Evolutionary conservation across 2,797 vertebrate genomes (phyloP).

Genomic region (Babyrousa celebensis): DNA sequence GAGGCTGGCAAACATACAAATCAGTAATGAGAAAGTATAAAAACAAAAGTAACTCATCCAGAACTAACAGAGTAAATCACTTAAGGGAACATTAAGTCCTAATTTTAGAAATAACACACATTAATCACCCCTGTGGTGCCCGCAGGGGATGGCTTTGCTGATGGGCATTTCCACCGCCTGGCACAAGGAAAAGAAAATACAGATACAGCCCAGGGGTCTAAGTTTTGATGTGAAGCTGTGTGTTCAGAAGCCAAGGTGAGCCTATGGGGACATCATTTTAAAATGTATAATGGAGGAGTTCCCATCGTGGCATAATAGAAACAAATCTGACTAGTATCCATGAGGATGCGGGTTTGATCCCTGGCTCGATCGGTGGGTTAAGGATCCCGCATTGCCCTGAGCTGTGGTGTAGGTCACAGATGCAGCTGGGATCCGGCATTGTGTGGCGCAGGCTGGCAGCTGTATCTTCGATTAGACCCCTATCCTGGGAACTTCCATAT

Average conservation of each 20-base stretch:
- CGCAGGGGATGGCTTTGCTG: neutral
- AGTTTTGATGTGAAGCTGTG: neutral
- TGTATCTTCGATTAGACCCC: no score
- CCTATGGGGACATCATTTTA: neutral
- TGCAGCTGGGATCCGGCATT: no score
- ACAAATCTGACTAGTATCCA: no score
- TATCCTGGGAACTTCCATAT: no score
- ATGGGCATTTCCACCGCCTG: neutral
- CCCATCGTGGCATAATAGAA: no score
- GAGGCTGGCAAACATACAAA: constrained; percentile 71
- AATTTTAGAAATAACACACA: constrained; percentile 82
- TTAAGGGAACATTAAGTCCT: constrained; percentile 75
- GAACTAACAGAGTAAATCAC: constrained; percentile 76
- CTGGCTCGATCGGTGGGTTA: no score
- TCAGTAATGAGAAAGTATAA: constrained; percentile 73
- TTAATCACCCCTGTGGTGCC: constrained; percentile 67
- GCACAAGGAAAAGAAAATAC: constrained; percentile 44
- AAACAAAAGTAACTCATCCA: constrained; percentile 76
- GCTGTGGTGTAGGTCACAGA: no score
- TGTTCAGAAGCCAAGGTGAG: neutral
- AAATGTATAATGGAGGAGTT: neutral
- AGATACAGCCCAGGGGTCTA: constrained; percentile 45
- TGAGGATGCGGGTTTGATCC: no score
- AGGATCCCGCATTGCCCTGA: no score
- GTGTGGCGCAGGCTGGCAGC: no score